phyloP scores from a whole-genome alignment of 2,888 invertebrate species.

The Adelognathus sp. region DNA sequence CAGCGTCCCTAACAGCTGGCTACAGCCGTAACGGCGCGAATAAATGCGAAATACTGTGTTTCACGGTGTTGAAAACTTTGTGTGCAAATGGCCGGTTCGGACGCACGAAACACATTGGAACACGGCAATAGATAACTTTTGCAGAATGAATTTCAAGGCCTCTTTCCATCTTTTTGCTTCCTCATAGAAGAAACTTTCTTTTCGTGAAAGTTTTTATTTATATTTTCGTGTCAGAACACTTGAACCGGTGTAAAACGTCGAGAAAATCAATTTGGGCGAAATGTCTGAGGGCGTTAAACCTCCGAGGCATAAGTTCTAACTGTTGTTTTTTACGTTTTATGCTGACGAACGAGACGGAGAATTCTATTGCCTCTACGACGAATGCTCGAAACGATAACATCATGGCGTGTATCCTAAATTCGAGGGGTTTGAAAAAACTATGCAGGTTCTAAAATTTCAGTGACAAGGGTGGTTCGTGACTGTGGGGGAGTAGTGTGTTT shows the following conservation, averaged over 20 bases:
- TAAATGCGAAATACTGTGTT: constrained; percentile 19
- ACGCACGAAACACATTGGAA: constrained; percentile 12
- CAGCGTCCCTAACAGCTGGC: background rate
- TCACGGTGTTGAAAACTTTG: constrained; percentile 31
- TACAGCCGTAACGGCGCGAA: constrained; percentile 22
- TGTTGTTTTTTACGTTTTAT: no score
- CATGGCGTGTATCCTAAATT: background rate
- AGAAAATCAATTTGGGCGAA: background rate
- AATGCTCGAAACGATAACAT: constrained; percentile 2
- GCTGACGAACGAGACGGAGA: constrained; percentile 46
- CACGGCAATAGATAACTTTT: background rate
- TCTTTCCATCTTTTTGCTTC: background rate
- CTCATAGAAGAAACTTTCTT: no score
- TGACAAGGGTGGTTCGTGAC: background rate
- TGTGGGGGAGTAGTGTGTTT: constrained; percentile 27
- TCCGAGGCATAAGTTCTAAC: no score
- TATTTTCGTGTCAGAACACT: no score
- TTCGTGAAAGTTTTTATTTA: no score
- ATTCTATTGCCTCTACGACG: constrained; percentile 20
- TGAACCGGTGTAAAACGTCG: no score
- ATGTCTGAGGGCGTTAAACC: background rate
- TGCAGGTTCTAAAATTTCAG: constrained; percentile 21
- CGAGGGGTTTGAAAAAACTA: constrained; percentile 23
- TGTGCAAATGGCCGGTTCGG: background rate
- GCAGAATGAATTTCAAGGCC: background rate